These are phyloP conservation scores for Siniperca obscura DNA, from an alignment of 2,797 vertebrate species.

Conservation along the genomic window DNA sequence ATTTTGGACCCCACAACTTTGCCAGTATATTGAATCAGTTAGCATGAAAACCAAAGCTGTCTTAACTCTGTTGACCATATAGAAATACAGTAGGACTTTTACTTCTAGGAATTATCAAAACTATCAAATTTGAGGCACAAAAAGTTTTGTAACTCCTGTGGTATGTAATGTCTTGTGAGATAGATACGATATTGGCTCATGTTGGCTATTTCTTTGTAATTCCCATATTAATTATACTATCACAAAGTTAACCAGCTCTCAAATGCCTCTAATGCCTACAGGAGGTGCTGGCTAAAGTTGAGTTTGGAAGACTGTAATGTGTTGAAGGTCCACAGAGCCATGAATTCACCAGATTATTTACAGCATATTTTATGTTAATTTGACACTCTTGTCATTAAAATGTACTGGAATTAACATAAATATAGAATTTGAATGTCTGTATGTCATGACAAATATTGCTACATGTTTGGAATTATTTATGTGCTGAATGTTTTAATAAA, in stretches of 20 bases:
- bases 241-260: background rate
- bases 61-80: background rate
- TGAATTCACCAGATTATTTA: background rate
- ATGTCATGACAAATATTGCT: background rate
- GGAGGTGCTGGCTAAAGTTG: background rate
- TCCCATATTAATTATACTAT: background rate
- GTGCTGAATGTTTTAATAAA: background rate
- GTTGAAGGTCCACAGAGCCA: constrained; percentile 1
- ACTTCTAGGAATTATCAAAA: background rate
- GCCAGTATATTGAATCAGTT: background rate
- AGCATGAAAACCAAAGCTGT: background rate
- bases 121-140: no score
- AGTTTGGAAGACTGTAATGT: background rate
- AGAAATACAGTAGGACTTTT: background rate
- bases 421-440: background rate
- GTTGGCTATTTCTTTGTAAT: background rate
- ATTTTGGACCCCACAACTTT: background rate
- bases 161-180: background rate
- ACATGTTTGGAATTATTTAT: background rate
- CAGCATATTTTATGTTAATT: background rate
- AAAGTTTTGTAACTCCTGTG: background rate
- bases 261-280: background rate
- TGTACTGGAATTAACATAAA: background rate
- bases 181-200: background rate
- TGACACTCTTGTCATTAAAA: background rate